Evolutionary conservation across 2,797 vertebrate genomes (phyloP), one percentile per base, ranked within the genome.

Genomic region (Syndactyla subalaris): DNA sequence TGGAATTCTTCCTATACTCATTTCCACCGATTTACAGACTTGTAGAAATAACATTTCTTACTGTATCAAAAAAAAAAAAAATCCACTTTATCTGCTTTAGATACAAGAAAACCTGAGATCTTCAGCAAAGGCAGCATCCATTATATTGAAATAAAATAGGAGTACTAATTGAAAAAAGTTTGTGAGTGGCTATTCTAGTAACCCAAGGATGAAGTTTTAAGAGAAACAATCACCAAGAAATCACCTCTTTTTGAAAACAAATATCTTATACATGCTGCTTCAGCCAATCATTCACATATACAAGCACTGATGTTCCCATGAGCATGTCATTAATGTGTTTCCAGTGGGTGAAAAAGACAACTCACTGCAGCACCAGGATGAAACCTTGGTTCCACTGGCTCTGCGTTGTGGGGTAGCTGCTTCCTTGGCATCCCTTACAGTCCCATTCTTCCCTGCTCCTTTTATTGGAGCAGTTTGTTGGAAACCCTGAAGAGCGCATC

Each of bases 11-110:
- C 63, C 39, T 71, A 46, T 26, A 21, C 4, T 4, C 67, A 19
- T 85, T 84, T 89, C 38, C 81, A 34, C 29, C 65, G 36, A 65
- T 38, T 88, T 91, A 26, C 12, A 74, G 30, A 70, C 36, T 61
- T 52, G 12, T 11, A 65, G 54, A 80, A 89, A 80, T 3, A 74
- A 58, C 10, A 45, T 10, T 72, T 76, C 22, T 68, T 27, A 46
- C 12, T 30, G 16, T 21, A 52, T 61, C 32, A 61, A 74, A 49
- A 49, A 48, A n/a, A 61, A 74, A 49, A 49, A 49, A 26, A 43
- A 57, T 62, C 66, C 8, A 43, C 10, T 82, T 92, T 39, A 29
- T 32, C 26, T 77, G 20, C 7, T 79, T 61, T 7, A 54, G 12
- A 74, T 43, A 29, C 5, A 68, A 79, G 23, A 90, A 65, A 61